These are phyloP conservation scores for Andrena dorsata DNA, from an alignment of 2,888 invertebrate genomes.

Conservation along the genomic window DNA sequence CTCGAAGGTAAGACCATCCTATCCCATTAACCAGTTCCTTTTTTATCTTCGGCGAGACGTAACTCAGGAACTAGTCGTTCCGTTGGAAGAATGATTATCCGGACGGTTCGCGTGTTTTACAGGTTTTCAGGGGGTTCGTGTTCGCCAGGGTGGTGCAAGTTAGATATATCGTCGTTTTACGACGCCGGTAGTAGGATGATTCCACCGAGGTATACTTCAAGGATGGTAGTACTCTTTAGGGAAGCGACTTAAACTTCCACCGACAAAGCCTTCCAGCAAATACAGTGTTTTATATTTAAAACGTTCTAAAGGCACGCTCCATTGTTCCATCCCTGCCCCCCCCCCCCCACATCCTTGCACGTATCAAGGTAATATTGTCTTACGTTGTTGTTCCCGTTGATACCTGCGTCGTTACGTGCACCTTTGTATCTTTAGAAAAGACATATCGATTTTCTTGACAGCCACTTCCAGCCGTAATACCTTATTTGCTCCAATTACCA, in stretches of 20 bases:
- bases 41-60: conserved; percentile 68
- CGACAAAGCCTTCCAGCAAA: conserved; percentile 25
- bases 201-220: conserved; percentile 45
- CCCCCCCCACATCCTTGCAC: too few species aligned
- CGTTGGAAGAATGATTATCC: conserved; percentile 69
- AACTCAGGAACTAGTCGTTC: conserved; percentile 65
- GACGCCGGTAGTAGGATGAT: conserved; percentile 51
- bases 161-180: conserved; percentile 64
- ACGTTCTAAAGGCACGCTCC: conserved; percentile 25
- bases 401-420: conserved; percentile 10
- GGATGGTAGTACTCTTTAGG: conserved; percentile 40
- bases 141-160: conserved; percentile 55
- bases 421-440: conserved; percentile 17
- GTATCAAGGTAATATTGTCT: conserved; percentile 22
- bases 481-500: conserved; percentile 52
- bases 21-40: conserved; percentile 56
- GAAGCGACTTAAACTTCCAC: conserved; percentile 45
- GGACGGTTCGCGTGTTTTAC: conserved; percentile 71
- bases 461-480: conserved; percentile 38
- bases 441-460: conserved; percentile 58
- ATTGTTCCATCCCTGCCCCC: conserved; percentile 8
- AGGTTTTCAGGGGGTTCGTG: conserved; percentile 70
- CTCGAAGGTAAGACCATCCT: conserved; percentile 59
- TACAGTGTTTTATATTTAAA: conserved; percentile 45
- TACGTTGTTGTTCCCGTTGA: conserved; percentile 17